phyloP scores from a whole-genome alignment of 2,797 vertebrate genomes.

The Typhlichthys subterraneus region DNA sequence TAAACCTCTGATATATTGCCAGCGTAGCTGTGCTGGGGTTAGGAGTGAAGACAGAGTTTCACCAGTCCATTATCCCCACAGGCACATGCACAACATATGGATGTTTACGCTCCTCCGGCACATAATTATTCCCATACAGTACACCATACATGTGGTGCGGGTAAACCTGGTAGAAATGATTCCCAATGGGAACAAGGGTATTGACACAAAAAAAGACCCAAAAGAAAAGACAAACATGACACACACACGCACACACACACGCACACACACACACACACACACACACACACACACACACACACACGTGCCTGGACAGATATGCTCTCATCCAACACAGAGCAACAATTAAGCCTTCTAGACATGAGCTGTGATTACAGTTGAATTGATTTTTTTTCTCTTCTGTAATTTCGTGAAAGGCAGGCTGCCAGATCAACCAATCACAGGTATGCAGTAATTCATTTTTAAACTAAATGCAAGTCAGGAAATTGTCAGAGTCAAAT shows the following conservation, averaged over 20 bases:
- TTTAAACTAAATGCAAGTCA: constrained; percentile 22
- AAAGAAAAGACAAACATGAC: background rate
- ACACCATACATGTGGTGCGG: constrained; percentile 37
- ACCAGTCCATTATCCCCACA: constrained; percentile 50
- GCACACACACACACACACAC: constrained; percentile 11
- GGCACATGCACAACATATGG: constrained; percentile 40
- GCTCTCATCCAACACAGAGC: constrained; percentile 10
- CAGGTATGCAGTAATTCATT: constrained; percentile 26
- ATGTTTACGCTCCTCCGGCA: constrained; percentile 41
- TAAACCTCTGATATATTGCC: constrained; percentile 36
- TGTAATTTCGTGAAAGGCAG: constrained; percentile 59
- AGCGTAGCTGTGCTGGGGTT: constrained; percentile 38
- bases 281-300: constrained; percentile 12
- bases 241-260: constrained; percentile 10
- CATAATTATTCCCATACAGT: constrained; percentile 49
- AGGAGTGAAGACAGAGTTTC: constrained; percentile 48
- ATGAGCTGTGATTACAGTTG: constrained; percentile 57
- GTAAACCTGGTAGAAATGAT: constrained; percentile 43
- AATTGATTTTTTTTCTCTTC: constrained; percentile 52
- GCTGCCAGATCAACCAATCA: constrained; percentile 40
- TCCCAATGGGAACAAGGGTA: constrained; percentile 26
- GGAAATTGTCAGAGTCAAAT: constrained; percentile 25
- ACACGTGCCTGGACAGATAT: constrained; percentile 7
- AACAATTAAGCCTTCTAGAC: constrained; percentile 50
- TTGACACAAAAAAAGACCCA: background rate